Base-by-base conservation (phyloP, 2,113 vertebrate genomes). In the Dipodomys ordii region DNA sequence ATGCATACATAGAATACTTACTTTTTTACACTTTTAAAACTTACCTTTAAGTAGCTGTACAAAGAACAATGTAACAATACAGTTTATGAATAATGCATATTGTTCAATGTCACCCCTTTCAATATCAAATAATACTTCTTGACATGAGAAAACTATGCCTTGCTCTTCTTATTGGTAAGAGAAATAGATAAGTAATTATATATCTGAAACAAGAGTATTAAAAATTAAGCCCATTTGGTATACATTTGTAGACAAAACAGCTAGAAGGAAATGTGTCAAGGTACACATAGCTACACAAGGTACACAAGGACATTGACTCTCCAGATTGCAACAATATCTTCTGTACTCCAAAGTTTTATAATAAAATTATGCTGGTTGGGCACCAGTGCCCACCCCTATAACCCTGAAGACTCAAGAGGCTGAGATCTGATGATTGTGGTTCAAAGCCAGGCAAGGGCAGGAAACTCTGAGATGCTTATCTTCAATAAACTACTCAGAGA, bases 251-350 rank as follows among this genome's bases (percentile, higher is more conserved):
- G 30, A 64, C 85, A 69, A 68, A 69, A n/a, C 3, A 11, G 85
- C 27, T 32, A 0, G 25, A 79, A 96, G 49, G 12, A 81, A 92
- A 77, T 78, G 60, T 0, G 39, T 15, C 23, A 35, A 69, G 49
- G 62, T 32, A 28, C 13, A 83, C 16, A 16, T 2, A 72, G 22
- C 64, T 18, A 57, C 53, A 57, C 12, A 57, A 57, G 53, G 53
- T 57, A 57, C 53, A 57, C 13, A 57, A 18, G 53, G 53, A 57
- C 15, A 18, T 4, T 81, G 64, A 79, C 35, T 64, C 19, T 46
- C 49, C 28, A 89, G 72, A 94, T 90, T 82, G 83, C 11, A 81
- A 67, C 13, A 72, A 19, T 73, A 83, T 67, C 65, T 73, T 77
- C 16, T 73, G 9, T 67, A 87, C 23, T 90, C 28, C 79, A 27